Percentiles rank a stretch among this genome's conserved stretches.
These are phyloP conservation scores for Schmidtea mediterranea DNA, from an alignment of 1,140 invertebrate genomes.

Conservation along the genomic window DNA sequence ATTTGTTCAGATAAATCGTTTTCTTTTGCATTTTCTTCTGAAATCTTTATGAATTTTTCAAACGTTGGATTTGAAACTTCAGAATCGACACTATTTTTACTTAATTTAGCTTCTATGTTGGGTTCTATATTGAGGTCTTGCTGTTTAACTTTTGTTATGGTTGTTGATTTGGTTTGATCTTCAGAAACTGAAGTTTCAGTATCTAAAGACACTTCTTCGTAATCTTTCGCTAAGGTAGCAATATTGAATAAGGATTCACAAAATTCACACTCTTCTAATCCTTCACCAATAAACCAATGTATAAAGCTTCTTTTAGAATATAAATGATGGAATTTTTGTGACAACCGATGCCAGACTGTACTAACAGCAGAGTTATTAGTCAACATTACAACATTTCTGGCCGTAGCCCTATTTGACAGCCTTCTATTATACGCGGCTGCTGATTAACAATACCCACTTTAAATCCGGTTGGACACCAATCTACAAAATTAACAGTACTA, in stretches of 20 bases:
- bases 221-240: slow-evolving; percentile 44
- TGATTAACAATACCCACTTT: slow-evolving; percentile 28
- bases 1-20: too few species aligned
- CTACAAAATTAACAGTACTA: slow-evolving; percentile 10
- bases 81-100: too few species aligned
- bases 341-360: slow-evolving; percentile 27
- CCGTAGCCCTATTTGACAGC: slow-evolving; percentile 17
- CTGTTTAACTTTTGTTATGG: too few species aligned
- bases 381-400: slow-evolving; percentile 37
- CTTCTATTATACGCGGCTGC: slow-evolving; percentile 15
- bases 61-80: too few species aligned
- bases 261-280: slow-evolving; percentile 26
- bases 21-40: too few species aligned
- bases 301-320: slow-evolving; percentile 9
- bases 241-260: slow-evolving; percentile 51
- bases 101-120: too few species aligned
- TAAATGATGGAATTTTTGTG: slow-evolving; percentile 14
- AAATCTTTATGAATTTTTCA: too few species aligned
- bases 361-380: slow-evolving; percentile 50
- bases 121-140: too few species aligned
- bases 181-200: slow-evolving; percentile 27
- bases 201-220: slow-evolving; percentile 47
- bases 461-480: slow-evolving; percentile 27
- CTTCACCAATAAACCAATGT: slow-evolving; percentile 21
- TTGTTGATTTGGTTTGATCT: slow-evolving; percentile 1